Evolutionary conservation across 1,140 invertebrate genomes (phyloP).

Genomic region (Planococcus citri): DNA sequence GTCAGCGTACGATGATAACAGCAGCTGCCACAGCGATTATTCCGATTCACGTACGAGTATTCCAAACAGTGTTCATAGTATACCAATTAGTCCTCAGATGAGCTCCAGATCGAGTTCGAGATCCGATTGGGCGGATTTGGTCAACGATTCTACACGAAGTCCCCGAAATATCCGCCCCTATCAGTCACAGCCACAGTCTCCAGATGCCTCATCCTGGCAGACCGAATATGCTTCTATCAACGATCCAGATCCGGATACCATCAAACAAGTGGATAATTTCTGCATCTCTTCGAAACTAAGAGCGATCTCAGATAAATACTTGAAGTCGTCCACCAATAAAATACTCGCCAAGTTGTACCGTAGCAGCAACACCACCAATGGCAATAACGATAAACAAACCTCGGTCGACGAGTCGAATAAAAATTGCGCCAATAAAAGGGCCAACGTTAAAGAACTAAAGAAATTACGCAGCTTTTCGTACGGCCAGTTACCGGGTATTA

Average conservation of each 20-base stretch:
- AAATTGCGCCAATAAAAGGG: constrained; percentile 35
- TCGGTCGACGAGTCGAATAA: constrained; percentile 36
- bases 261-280: constrained; percentile 24
- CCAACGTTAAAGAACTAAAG: constrained; percentile 33
- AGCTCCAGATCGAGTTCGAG: not conserved
- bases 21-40: not conserved
- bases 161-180: too few species aligned
- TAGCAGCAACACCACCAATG: constrained; percentile 31
- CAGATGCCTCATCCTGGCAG: too few species aligned
- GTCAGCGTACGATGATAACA: not conserved
- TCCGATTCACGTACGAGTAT: too few species aligned
- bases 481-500: constrained; percentile 54
- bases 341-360: constrained; percentile 54
- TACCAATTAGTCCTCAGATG: too few species aligned
- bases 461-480: constrained; percentile 62
- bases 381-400: constrained; percentile 31
- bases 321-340: constrained; percentile 52
- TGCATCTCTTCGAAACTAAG: constrained; percentile 53
- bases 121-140: not conserved
- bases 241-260: not conserved
- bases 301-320: constrained; percentile 51
- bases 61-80: too few species aligned
- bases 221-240: too few species aligned
- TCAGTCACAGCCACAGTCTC: too few species aligned
- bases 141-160: not conserved